These are phyloP conservation scores for Gobio occitaniae DNA, from an alignment of 2,797 vertebrate genomes.

Conservation along the genomic window DNA sequence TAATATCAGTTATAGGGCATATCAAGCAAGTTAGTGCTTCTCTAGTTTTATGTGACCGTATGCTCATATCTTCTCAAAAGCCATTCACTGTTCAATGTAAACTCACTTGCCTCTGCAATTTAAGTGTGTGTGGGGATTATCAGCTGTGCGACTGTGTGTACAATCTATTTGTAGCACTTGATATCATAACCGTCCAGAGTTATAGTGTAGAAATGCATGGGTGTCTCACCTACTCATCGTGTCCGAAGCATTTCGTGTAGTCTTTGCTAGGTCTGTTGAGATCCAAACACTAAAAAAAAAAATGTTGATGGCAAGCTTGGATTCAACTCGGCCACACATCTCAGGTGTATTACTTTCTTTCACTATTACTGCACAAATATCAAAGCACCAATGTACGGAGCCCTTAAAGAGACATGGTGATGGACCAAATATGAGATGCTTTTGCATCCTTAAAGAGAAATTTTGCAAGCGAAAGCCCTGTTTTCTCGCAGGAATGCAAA, in stretches of 20 bases:
- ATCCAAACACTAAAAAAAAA: background rate
- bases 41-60: slow-evolving; percentile 47
- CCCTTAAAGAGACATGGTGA: background rate
- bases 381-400: background rate
- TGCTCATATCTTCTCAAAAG: slow-evolving; percentile 61
- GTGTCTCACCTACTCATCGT: slow-evolving; percentile 24
- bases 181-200: slow-evolving; percentile 25
- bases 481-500: background rate
- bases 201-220: slow-evolving; percentile 46
- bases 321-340: background rate
- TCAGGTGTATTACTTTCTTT: slow-evolving; percentile 42
- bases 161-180: slow-evolving; percentile 50
- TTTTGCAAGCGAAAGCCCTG: background rate
- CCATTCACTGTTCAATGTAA: slow-evolving; percentile 66
- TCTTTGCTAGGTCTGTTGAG: background rate
- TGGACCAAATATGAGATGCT: background rate
- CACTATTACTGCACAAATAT: slow-evolving; percentile 28
- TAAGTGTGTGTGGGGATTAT: slow-evolving; percentile 45
- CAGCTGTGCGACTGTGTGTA: slow-evolving; percentile 32
- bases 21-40: slow-evolving; percentile 7
- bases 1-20: background rate
- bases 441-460: background rate
- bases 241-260: slow-evolving; percentile 20
- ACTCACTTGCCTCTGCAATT: slow-evolving; percentile 52
- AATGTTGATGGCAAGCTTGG: background rate